Evolutionary conservation across 2,797 vertebrate species (phyloP).

Genomic region (Trachops cirrhosus): DNA sequence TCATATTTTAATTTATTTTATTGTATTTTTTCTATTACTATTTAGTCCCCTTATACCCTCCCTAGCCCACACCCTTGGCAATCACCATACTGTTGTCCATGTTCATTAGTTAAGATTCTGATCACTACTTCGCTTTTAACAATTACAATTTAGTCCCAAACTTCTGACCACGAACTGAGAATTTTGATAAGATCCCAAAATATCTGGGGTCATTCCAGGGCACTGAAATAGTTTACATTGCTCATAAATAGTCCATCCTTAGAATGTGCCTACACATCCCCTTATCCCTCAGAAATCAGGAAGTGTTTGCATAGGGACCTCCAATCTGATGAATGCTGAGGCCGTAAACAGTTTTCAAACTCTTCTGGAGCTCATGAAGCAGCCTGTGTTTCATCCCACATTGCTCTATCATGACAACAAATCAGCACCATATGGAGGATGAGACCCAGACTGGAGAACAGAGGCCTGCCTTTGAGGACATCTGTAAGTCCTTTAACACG

Average conservation of each 20-base stretch:
- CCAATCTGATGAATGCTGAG: constrained; percentile 45
- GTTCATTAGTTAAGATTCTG: neutral
- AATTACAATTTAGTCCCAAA: neutral
- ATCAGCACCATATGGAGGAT: constrained; percentile 68
- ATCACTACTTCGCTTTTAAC: neutral
- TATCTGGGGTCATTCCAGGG: constrained; percentile 22
- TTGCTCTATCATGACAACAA: constrained; percentile 43
- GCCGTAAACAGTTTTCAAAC: constrained; percentile 37
- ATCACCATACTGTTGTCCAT: neutral
- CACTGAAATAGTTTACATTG: constrained; percentile 19
- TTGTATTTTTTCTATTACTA: neutral
- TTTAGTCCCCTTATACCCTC: neutral
- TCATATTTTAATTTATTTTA: neutral
- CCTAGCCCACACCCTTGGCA: too few relatives aligned
- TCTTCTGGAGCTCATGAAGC: neutral
- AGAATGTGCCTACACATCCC: neutral
- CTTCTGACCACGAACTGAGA: neutral
- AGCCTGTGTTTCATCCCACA: constrained; percentile 4
- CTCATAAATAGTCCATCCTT: neutral
- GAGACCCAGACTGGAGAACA: constrained; percentile 53
- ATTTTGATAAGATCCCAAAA: neutral
- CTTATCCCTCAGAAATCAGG: neutral
- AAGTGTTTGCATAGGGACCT: neutral
- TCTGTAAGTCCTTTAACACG: constrained; percentile 70
- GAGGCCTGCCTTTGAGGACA: constrained; percentile 52